Evolutionary conservation across 2,797 vertebrate species (phyloP), one percentile per base, ranked within the genome.

Genomic region (Hozukius guyotensis): DNA sequence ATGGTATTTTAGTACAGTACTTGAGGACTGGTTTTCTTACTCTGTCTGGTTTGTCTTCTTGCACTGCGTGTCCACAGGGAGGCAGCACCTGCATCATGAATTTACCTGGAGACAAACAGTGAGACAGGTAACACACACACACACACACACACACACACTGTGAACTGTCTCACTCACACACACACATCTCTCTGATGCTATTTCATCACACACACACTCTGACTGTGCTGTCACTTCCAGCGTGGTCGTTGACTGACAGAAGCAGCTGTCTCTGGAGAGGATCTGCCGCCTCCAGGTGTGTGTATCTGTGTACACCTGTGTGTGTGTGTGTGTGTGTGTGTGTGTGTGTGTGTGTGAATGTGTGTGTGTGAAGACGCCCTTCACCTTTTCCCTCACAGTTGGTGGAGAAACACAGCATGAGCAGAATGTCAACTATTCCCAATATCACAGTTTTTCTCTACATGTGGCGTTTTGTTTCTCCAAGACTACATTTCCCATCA

Each of bases 31-130:
- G 8, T 66, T 4, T 2, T 25, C 80, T 80, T 70, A 93, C 90
- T 64, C 87, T 94, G 4, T 94, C 93, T 73, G 93, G 92, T 64
- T 63, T 90, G 90, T 94, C 88, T 65, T 95, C 89, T 25, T 94
- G 92, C 87, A 92, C 93, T 22, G 89, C 78, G 3, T 94, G 93
- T 20, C 93, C 95, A 95, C 94, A 91, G n/a, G 88, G 91, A 65
- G 94, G 94, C 91, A 96, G 93, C 88, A 95, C 88, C 91, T 93
- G 92, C 92, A 92, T 89, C 87, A 94, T 94, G 81, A 95, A 94
- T 91, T 85, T 93, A 81, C 93, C 92, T 94, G 65, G 1, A 86
- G 52, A 84, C 68, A 73, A 46, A 62, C 1, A 38, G n/a, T 1
- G 7, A 53, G 24, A 62, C 34, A 53, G 9, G 31, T 16, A 29